Conservation (phyloP, 2,888 invertebrate genomes). For the Euclidia mi region DNA sequence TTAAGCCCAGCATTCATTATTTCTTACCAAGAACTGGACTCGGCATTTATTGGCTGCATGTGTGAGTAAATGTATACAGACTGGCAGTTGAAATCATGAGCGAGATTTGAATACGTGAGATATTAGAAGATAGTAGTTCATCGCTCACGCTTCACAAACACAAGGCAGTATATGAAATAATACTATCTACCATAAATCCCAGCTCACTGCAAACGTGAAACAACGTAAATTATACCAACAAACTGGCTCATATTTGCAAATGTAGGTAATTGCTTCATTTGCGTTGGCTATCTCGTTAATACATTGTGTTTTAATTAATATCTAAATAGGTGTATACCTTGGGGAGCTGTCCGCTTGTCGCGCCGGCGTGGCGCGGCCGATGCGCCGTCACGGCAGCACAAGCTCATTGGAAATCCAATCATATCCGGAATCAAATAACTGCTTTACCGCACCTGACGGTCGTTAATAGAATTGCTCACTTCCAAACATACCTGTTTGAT, state of each 20-base stretch:
- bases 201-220: slow-evolving; percentile 30
- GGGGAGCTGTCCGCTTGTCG: slow-evolving; percentile 26
- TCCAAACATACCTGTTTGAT: slow-evolving; percentile 38
- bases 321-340: slow-evolving; percentile 66
- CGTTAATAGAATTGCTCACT: slow-evolving; percentile 39
- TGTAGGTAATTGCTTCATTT: slow-evolving; percentile 71
- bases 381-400: slow-evolving; percentile 14
- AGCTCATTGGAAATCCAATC: slow-evolving; percentile 70
- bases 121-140: too few relatives aligned
- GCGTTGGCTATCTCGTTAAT: slow-evolving; percentile 64
- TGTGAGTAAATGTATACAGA: too few relatives aligned
- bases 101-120: too few relatives aligned
- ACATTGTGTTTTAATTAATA: slow-evolving; percentile 73
- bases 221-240: slow-evolving; percentile 58
- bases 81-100: too few relatives aligned
- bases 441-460: slow-evolving; percentile 44
- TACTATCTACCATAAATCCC: background rate
- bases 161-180: too few relatives aligned
- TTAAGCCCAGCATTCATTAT: too few relatives aligned
- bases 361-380: background rate
- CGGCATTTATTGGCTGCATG: too few relatives aligned
- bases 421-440: slow-evolving; percentile 64
- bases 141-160: too few relatives aligned
- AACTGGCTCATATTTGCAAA: slow-evolving; percentile 62
- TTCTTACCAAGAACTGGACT: too few relatives aligned